Conservation (phyloP, 2,113 vertebrate species). For the Plotosus lineatus region DNA sequence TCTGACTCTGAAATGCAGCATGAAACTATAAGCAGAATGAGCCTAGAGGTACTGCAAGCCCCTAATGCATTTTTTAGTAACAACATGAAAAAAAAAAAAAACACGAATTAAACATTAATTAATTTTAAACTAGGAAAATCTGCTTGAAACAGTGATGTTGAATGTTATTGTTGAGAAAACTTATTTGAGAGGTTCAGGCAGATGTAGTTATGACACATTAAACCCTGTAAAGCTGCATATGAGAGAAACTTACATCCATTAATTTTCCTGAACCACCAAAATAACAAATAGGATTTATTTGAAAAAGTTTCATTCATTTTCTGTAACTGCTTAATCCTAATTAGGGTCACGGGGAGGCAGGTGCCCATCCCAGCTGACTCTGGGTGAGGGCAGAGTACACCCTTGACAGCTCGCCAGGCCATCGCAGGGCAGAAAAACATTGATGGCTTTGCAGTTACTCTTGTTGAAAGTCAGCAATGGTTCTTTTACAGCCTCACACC, state of each 20-base stretch:
- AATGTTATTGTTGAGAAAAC: background rate
- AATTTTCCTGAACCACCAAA: background rate
- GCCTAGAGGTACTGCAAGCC: background rate
- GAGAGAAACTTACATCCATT: background rate
- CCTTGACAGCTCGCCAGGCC: too few relatives aligned
- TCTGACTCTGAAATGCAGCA: background rate
- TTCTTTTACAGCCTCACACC: too few relatives aligned
- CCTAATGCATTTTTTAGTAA: background rate
- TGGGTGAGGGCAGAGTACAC: too few relatives aligned
- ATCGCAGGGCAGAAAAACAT: too few relatives aligned
- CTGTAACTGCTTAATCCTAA: too few relatives aligned
- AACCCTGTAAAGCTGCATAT: background rate
- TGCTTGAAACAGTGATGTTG: background rate
- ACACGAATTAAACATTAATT: background rate
- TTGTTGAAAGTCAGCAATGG: too few relatives aligned
- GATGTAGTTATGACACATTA: background rate
- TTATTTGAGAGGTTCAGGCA: background rate
- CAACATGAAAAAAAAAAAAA: background rate
- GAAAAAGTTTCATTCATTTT: background rate
- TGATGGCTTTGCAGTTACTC: too few relatives aligned
- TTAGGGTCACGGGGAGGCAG: too few relatives aligned
- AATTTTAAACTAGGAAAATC: background rate
- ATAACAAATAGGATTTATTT: background rate
- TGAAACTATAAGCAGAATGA: background rate
- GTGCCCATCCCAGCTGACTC: too few relatives aligned